Evolutionary conservation across 2,888 invertebrate species (phyloP), one percentile per base, ranked within the genome.

Genomic region (Allophyes oxyacanthae): DNA sequence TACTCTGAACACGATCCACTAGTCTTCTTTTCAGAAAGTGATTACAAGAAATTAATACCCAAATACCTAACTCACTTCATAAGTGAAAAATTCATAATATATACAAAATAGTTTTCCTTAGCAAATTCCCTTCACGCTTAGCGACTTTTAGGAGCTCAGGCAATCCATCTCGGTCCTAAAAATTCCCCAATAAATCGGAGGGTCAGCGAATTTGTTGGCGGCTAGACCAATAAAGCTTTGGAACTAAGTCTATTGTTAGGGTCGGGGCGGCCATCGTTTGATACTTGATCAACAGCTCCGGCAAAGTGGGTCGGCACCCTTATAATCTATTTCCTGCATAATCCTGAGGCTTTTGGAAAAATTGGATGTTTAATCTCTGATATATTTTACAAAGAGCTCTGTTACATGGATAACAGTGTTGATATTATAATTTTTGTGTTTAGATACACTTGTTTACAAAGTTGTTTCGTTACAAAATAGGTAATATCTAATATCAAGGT

Each of bases 241-340:
- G 42, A 69, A 60, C 57, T 62, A 62, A 69, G 64, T 74, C 73
- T 56, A 76, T 74, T 74, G 74, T 74, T 57, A 64, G 57, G 64
- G 73, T 66, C 45, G 53, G 38, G 53, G 61, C 50, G 60, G 63
- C 45, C 42, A 61, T 42, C 64, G 57, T 65, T 73, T 60, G 70
- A 64, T 76, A 72, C 74, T 74, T 72, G 61, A 72, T 74, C 74
- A 74, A 74, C 77, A 60, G 69, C 55, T 76, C 43, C 41, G 43
- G 38, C 25, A 57, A 69, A 65, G 63, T 76, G 65, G 73, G 70
- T 74, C 66, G 44, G 64, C 45, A 61, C 70, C 70, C 70, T 62
- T 66, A 60, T 72, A 65, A 76, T 69, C 70, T 76, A 59, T 74
- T 59, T 50, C 49, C 58, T 51, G 50, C 45, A 64, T 51, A 75